phyloP scores from a whole-genome alignment of 2,888 invertebrate species.

The Gisinianus flammeolus region DNA sequence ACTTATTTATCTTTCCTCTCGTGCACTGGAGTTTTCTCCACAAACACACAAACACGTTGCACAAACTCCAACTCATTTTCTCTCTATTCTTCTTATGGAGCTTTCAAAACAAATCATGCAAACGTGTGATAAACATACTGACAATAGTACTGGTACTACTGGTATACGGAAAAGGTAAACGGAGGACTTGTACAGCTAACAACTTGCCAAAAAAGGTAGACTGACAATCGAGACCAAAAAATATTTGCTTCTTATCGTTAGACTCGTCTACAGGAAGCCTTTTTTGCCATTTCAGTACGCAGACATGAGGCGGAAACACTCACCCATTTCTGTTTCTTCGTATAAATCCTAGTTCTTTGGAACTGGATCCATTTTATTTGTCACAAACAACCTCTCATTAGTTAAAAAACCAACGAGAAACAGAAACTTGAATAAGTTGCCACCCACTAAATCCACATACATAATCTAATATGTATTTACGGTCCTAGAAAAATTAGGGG shows the following conservation, averaged over 20 bases:
- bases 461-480: too few relatives aligned
- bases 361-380: too few relatives aligned
- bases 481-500: too few relatives aligned
- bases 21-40: not conserved
- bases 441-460: too few relatives aligned
- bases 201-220: constrained; percentile 13
- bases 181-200: not conserved
- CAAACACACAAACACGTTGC: not conserved
- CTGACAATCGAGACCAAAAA: not conserved
- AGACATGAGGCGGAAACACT: too few relatives aligned
- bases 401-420: too few relatives aligned
- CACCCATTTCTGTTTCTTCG: too few relatives aligned
- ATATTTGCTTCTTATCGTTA: not conserved
- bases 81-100: not conserved
- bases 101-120: not conserved
- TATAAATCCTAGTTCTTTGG: too few relatives aligned
- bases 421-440: too few relatives aligned
- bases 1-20: constrained; percentile 13
- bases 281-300: too few relatives aligned
- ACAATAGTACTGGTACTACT: not conserved
- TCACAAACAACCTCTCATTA: too few relatives aligned
- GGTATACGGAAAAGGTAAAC: not conserved
- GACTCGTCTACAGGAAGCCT: not conserved
- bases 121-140: not conserved
- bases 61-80: not conserved